Conservation (phyloP, 2,113 vertebrate species). For the Ceratotherium simum region DNA sequence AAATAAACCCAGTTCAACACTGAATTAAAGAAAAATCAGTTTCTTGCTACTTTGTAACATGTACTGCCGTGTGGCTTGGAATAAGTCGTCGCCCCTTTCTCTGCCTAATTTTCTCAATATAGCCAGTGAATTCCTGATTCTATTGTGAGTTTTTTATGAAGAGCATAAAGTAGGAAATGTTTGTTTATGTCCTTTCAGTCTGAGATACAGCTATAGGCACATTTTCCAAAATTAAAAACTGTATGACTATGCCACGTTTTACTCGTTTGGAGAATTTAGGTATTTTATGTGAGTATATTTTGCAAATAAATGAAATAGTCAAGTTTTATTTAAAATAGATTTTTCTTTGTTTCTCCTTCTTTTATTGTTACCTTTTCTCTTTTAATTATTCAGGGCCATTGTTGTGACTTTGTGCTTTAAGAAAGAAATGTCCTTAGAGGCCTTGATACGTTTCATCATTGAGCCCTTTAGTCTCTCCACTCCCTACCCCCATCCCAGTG, state of each 20-base stretch:
- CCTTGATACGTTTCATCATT: not conserved
- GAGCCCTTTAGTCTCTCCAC: not conserved
- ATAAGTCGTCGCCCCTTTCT: not conserved
- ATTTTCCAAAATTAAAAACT: not conserved
- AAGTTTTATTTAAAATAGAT: not conserved
- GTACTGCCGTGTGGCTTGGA: not conserved
- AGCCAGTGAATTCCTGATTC: not conserved
- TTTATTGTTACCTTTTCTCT: constrained; percentile 10
- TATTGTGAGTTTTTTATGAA: not conserved
- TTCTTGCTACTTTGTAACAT: not conserved
- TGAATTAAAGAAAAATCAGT: not conserved
- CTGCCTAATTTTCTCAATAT: not conserved
- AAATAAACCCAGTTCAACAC: not conserved
- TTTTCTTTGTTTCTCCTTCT: not conserved
- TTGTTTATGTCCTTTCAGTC: not conserved
- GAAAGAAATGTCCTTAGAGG: not conserved
- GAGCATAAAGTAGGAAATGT: not conserved
- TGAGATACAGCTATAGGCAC: not conserved
- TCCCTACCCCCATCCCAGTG: not conserved
- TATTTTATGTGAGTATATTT: not conserved
- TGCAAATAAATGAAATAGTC: not conserved
- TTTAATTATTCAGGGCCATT: not conserved
- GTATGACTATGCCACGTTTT: not conserved
- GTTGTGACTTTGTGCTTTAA: not conserved
- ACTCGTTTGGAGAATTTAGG: not conserved